Evolutionary conservation across 1,140 invertebrate species (phyloP).

Genomic region (Tetragnatha versicolor): DNA sequence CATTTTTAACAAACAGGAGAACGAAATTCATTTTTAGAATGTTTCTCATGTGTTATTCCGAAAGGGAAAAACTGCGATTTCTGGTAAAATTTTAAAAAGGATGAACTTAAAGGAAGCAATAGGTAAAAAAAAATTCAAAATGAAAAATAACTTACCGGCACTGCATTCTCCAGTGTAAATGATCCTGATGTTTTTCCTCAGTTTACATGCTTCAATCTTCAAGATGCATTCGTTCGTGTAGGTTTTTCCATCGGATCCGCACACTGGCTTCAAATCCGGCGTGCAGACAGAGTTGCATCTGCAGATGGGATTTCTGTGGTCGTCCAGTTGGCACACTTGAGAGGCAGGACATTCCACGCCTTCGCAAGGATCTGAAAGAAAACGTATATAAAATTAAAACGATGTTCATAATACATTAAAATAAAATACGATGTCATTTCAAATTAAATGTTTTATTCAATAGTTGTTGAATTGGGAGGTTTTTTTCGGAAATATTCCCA

Average conservation of each 20-base stretch:
- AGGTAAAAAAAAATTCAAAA: background rate
- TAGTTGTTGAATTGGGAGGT: too few species aligned
- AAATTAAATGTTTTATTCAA: too few species aligned
- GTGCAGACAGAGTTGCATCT: conserved; percentile 80
- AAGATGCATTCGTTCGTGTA: conserved; percentile 86
- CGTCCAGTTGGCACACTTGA: conserved; percentile 84
- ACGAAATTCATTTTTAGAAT: too few species aligned
- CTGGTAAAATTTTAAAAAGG: too few species aligned
- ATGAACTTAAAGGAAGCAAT: background rate
- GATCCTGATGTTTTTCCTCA: conserved; percentile 75
- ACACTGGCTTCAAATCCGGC: conserved; percentile 82
- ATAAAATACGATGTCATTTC: background rate
- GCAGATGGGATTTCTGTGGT: conserved; percentile 78
- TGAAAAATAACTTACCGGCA: conserved; percentile 69
- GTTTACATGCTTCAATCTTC: conserved; percentile 77
- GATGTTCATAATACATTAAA: background rate
- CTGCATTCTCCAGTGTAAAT: conserved; percentile 81
- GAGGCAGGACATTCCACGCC: conserved; percentile 76
- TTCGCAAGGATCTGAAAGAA: conserved; percentile 79
- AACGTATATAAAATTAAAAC: background rate
- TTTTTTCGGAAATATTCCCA: too few species aligned
- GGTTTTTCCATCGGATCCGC: conserved; percentile 79
- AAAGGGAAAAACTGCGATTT: too few species aligned
- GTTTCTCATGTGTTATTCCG: too few species aligned
- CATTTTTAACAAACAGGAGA: too few species aligned